phyloP scores from a whole-genome alignment of 2,113 vertebrate species.

The Microcebus ravelobensis region DNA sequence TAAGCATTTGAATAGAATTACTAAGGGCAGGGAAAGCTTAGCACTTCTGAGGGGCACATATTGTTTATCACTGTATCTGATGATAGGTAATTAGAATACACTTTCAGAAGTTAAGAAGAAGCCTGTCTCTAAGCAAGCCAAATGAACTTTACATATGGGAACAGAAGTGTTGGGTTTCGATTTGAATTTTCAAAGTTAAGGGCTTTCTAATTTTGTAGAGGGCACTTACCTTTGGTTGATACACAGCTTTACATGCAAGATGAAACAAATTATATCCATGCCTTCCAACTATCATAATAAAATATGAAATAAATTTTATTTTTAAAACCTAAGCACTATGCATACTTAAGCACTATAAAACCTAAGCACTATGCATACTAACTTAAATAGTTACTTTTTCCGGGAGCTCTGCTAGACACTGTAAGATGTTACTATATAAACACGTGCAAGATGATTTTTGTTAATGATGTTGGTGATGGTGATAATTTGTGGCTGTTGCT shows the following conservation, averaged over 20 bases:
- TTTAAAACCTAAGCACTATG: neutral
- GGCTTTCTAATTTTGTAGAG: neutral
- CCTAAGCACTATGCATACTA: neutral
- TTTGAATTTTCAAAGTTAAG: neutral
- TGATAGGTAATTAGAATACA: neutral
- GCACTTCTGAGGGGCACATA: neutral
- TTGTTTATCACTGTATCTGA: neutral
- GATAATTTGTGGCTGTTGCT: neutral
- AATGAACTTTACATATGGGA: neutral
- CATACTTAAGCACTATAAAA: neutral
- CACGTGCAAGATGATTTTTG: neutral
- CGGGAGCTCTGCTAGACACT: neutral
- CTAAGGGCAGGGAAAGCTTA: neutral
- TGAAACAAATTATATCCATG: neutral
- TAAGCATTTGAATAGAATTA: neutral
- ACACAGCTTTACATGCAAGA: neutral
- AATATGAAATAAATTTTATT: neutral
- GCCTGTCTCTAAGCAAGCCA: neutral
- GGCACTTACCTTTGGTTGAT: neutral
- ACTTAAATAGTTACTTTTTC: neutral
- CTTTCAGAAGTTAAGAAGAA: neutral
- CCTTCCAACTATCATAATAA: neutral
- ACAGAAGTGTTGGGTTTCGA: neutral
- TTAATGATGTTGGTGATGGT: neutral
- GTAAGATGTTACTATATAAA: neutral